Base-by-base conservation (phyloP, 2,113 vertebrate genomes). In the Rhinoptilus africanus region DNA sequence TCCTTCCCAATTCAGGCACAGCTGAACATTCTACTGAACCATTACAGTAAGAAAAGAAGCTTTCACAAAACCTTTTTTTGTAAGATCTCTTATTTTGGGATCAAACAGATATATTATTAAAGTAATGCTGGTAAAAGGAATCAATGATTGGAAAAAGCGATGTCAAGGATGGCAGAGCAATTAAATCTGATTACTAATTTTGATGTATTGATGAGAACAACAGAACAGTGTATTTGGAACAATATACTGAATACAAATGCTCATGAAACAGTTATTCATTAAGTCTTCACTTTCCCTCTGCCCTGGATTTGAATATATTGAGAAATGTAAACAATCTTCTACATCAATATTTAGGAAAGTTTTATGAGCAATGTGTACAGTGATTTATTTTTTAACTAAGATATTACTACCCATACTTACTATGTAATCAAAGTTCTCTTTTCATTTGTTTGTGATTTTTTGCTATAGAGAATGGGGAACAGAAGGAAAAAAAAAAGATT, bases 1-100 rank as follows among this genome's bases (percentile, higher is more conserved):
- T 92, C 93, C 76, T 69, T 69, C 71, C 95, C 80, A 90, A 24
- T 75, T 82, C 82, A 88, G 93, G 66, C 85, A 75, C 51, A 90
- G 82, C n/a, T 83, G 78, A 93, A 85, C 64, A n/a, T 48, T 78
- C 77, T 86, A 68, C 14, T 85, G 78, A 88, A 93, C 35, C 30
- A 39, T 60, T 82, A 60, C 37, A 82, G 35, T 15, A 82, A 50
- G 43, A 67, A 91, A 91, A 73, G 15, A 27, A 75, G 48, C 43
- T 79, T 90, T 64, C 66, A 85, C 56, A 87, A 57, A 7, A 50
- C 35, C 37, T 64, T 69, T 83, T 73, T 8, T 8, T 37, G 41
- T 16, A 85, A 87, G 6, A 37, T 74, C 51, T 64, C 50, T 57
- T 83, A 57, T 80, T 74, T 69, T 51, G 22, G 23, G 27, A 82